These are phyloP conservation scores for Thalassoma bifasciatum DNA, from an alignment of 2,113 vertebrate genomes.

Conservation along the genomic window DNA sequence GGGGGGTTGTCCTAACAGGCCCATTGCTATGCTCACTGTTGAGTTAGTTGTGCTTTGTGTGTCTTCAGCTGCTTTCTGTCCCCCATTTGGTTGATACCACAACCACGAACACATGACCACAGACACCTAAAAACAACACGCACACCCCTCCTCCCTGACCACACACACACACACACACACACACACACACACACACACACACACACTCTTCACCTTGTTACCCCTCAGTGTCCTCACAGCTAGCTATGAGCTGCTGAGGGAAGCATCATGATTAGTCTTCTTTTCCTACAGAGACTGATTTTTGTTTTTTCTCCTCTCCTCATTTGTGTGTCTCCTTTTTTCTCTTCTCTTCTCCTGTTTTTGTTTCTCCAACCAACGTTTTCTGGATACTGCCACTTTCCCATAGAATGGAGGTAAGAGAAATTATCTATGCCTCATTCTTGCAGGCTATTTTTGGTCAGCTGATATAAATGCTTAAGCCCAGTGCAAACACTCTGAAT, in stretches of 20 bases:
- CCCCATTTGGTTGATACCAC: slow-evolving; percentile 64
- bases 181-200: too few species aligned
- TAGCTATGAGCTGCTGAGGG: slow-evolving; percentile 23
- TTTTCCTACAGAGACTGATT: slow-evolving; percentile 14
- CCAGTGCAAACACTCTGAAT: too few species aligned
- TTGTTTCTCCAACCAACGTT: slow-evolving; percentile 44
- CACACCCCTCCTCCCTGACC: slow-evolving; percentile 3
- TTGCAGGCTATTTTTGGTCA: not conserved
- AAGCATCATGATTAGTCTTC: slow-evolving; percentile 50
- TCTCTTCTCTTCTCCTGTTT: slow-evolving; percentile 33
- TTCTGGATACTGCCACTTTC: slow-evolving; percentile 68
- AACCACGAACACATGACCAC: slow-evolving; percentile 13
- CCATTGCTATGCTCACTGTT: slow-evolving; percentile 45
- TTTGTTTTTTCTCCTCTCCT: slow-evolving; percentile 20
- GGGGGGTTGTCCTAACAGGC: not conserved
- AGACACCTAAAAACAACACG: slow-evolving; percentile 25
- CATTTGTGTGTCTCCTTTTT: slow-evolving; percentile 9
- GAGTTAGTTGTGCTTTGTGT: slow-evolving; percentile 24
- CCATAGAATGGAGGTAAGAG: slow-evolving; percentile 81
- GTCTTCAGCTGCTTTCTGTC: slow-evolving; percentile 67
- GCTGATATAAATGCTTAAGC: not conserved
- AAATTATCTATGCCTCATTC: not conserved
- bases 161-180: slow-evolving; percentile 37
- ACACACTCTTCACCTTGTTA: not conserved
- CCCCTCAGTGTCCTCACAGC: slow-evolving; percentile 29